A percentile compares a stretch with the other conserved stretches of the same genome.
These are phyloP conservation scores for Drosophila tanythrix DNA, from an alignment of 2,888 invertebrate species.

Conservation along the genomic window DNA sequence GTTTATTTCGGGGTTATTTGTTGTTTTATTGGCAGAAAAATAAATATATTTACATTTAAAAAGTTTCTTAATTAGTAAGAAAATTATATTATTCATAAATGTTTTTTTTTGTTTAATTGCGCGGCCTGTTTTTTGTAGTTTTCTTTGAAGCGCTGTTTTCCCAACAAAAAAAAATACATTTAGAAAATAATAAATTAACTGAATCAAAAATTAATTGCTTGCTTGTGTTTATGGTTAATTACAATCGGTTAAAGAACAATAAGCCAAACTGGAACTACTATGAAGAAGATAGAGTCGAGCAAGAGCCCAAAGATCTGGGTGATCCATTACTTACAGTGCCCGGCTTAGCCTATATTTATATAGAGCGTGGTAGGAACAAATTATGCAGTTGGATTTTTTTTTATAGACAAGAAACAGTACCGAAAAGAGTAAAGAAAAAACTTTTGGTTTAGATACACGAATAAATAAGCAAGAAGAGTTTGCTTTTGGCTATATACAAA, in stretches of 20 bases:
- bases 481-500: constrained; percentile 50
- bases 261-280: constrained; percentile 56
- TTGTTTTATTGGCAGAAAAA: constrained; percentile 46
- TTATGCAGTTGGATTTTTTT: constrained; percentile 61
- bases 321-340: constrained; percentile 87
- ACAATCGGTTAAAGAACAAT: constrained; percentile 52
- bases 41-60: constrained; percentile 39
- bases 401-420: constrained; percentile 63
- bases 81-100: constrained; percentile 4
- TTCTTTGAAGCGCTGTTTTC: constrained; percentile 21
- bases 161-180: constrained; percentile 9
- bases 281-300: constrained; percentile 23
- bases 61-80: constrained; percentile 37
- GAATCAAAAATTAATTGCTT: constrained; percentile 37
- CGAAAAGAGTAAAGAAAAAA: constrained; percentile 78
- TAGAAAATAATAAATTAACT: constrained; percentile 18
- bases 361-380: constrained; percentile 72
- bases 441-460: constrained; percentile 70
- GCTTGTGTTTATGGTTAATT: constrained; percentile 51
- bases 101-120: constrained; percentile 17
- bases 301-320: constrained; percentile 57
- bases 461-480: constrained; percentile 41
- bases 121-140: constrained; percentile 29
- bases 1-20: constrained; percentile 25
- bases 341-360: constrained; percentile 86